These are phyloP conservation scores for Orchesellides sinensis DNA, from an alignment of 2,888 invertebrate species.

Conservation along the genomic window DNA sequence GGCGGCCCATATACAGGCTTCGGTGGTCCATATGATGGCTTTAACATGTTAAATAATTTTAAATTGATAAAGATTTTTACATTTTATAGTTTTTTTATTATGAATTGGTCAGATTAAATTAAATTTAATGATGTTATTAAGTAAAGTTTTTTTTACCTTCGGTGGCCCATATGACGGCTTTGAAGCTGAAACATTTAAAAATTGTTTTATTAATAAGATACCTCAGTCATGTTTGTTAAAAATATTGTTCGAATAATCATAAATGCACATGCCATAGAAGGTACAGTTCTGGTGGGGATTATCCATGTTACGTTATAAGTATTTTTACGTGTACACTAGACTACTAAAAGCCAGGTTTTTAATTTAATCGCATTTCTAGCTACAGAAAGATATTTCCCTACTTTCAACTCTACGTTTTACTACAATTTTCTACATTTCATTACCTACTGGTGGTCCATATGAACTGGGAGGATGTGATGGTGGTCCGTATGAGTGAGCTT, in stretches of 20 bases:
- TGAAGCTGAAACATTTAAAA: conserved; percentile 26
- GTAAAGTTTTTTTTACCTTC: conserved; percentile 31
- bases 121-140: no score
- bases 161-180: conserved; percentile 67
- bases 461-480: background rate
- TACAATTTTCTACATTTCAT: background rate
- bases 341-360: conserved; percentile 12
- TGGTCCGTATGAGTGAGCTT: conserved; percentile 33
- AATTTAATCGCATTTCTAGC: background rate
- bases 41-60: background rate
- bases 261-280: background rate
- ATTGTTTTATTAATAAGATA: background rate
- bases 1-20: conserved; percentile 51
- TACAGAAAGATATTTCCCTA: background rate
- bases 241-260: no score
- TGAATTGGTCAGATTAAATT: no score
- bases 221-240: background rate
- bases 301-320: background rate
- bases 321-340: background rate
- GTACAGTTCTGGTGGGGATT: background rate
- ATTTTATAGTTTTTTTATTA: no score
- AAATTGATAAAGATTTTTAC: no score
- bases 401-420: background rate
- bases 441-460: conserved; percentile 33
- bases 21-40: background rate